phyloP scores from a whole-genome alignment of 2,888 invertebrate species.

The Dimorphilus gyrociliatus region DNA sequence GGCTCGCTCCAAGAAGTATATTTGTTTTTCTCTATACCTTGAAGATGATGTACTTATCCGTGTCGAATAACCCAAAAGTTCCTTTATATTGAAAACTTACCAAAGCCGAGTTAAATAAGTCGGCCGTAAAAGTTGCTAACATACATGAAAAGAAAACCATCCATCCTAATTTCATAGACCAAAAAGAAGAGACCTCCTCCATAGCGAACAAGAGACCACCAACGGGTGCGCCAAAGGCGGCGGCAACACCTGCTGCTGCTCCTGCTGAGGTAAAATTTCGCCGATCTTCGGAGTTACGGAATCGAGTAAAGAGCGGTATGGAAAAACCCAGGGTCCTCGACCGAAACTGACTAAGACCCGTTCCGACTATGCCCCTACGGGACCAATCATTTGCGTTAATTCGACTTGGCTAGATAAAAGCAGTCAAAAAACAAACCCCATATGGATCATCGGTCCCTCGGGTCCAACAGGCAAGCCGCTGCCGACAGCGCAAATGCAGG shows the following conservation, averaged over 20 bases:
- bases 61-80: slow-evolving; percentile 31
- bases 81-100: slow-evolving; percentile 25
- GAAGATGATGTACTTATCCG: slow-evolving; percentile 33
- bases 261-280: slow-evolving; percentile 36
- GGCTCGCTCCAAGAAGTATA: too few relatives aligned
- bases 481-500: slow-evolving; percentile 30
- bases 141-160: slow-evolving; percentile 41
- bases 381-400: too few relatives aligned
- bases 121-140: slow-evolving; percentile 34
- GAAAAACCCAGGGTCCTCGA: slow-evolving; percentile 18
- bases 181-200: slow-evolving; percentile 41
- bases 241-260: slow-evolving; percentile 38
- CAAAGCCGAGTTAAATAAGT: slow-evolving; percentile 34
- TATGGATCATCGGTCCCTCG: slow-evolving; percentile 40
- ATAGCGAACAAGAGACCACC: slow-evolving; percentile 39
- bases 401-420: too few relatives aligned
- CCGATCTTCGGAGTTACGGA: slow-evolving; percentile 27
- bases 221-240: slow-evolving; percentile 39
- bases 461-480: slow-evolving; percentile 39
- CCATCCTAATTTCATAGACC: slow-evolving; percentile 39
- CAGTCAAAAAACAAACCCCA: slow-evolving; percentile 25
- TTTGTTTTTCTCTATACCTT: too few relatives aligned
- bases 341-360: slow-evolving; percentile 22
- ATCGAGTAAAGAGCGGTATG: slow-evolving; percentile 21
- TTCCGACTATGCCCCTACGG: slow-evolving; percentile 25